Evolutionary conservation across 2,797 vertebrate species (phyloP).

Genomic region (Muraenolepis orangiensis): DNA sequence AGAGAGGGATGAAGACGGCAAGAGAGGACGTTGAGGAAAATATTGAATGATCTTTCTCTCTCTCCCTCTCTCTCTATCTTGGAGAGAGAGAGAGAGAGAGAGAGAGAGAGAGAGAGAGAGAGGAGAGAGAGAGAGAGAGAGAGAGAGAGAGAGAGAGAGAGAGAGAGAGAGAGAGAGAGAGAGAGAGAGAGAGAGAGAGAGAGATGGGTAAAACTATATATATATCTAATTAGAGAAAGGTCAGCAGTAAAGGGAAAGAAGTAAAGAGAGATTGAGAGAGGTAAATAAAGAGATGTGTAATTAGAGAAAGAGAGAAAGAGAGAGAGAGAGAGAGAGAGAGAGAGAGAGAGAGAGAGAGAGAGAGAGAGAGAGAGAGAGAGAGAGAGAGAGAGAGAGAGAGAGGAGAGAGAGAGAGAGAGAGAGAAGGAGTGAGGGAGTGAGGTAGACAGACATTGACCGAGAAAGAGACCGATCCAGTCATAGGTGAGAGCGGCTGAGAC

Average conservation of each 20-base stretch:
- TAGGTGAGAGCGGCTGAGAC: constrained; percentile 33
- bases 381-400: background rate
- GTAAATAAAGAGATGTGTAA: too few relatives aligned
- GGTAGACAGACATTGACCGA: background rate
- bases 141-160: background rate
- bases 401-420: background rate
- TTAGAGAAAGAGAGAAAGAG: background rate
- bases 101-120: background rate
- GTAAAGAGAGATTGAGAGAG: too few relatives aligned
- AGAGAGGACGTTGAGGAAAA: background rate
- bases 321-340: background rate
- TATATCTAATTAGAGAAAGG: too few relatives aligned
- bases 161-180: too few relatives aligned
- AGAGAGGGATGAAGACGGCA: background rate
- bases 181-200: background rate
- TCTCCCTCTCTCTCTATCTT: too few relatives aligned
- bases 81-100: too few relatives aligned
- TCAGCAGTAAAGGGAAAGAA: too few relatives aligned
- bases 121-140: background rate
- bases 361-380: background rate
- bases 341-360: background rate
- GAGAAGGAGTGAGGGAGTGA: background rate
- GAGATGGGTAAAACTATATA: background rate
- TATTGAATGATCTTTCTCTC: background rate
- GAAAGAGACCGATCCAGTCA: constrained; percentile 2